These are phyloP conservation scores for Tethea ocularis DNA, from an alignment of 2,888 invertebrate genomes.

Conservation along the genomic window DNA sequence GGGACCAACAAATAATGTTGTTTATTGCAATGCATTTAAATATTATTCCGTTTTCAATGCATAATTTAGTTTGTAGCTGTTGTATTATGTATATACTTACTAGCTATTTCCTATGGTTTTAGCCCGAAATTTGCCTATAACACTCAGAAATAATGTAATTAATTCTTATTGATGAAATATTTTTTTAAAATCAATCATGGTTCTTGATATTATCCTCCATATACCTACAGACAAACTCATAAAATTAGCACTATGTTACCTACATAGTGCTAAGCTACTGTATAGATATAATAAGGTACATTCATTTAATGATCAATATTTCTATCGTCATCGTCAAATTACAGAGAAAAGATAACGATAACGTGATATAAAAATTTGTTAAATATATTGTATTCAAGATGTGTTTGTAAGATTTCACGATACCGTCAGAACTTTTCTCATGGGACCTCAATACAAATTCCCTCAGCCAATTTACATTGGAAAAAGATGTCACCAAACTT, in stretches of 20 bases:
- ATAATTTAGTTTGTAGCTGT: constrained; percentile 11
- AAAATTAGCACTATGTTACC: too few species aligned
- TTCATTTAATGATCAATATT: neutral
- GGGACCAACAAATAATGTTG: constrained; percentile 52
- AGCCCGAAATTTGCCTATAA: too few species aligned
- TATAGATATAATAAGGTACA: too few species aligned
- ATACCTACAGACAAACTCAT: too few species aligned
- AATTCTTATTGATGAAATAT: too few species aligned
- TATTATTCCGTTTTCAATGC: constrained; percentile 25
- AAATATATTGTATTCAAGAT: constrained; percentile 16
- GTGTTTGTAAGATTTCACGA: constrained; percentile 16
- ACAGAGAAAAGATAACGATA: neutral
- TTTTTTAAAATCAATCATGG: too few species aligned
- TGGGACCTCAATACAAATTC: constrained; percentile 54
- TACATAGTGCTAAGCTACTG: too few species aligned
- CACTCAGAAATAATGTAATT: too few species aligned
- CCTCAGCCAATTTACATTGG: constrained; percentile 56
- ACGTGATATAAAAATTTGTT: neutral
- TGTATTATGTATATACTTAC: neutral
- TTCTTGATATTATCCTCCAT: too few species aligned
- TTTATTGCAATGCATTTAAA: constrained; percentile 48
- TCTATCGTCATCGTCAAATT: too few species aligned
- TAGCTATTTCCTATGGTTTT: too few species aligned
- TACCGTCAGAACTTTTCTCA: constrained; percentile 29
- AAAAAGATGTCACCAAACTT: constrained; percentile 43